A percentile compares a stretch with the other conserved stretches of the same genome.
phyloP scores from a whole-genome alignment of 2,113 vertebrate genomes.

The Anser cygnoides region DNA sequence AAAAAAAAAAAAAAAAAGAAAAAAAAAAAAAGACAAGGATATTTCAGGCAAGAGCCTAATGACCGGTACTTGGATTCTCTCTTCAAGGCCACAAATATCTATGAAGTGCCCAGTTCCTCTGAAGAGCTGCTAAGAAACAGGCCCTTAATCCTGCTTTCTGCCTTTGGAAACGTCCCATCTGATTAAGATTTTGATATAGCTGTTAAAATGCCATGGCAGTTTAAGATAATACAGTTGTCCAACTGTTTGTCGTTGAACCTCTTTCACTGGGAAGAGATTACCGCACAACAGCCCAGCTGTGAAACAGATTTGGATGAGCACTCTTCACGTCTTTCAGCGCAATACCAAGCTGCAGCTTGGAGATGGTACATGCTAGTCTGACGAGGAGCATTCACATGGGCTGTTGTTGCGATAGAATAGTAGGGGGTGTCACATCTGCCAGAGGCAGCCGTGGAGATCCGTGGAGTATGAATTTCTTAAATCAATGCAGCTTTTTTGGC shows the following conservation, averaged over 20 bases:
- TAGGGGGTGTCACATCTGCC: neutral
- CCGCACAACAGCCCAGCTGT: neutral
- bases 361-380: neutral
- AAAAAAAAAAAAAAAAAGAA: neutral
- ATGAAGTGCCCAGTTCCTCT: neutral
- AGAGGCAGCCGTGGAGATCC: neutral
- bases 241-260: neutral
- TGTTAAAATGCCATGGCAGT: neutral
- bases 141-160: neutral
- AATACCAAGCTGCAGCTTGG: neutral
- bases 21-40: neutral
- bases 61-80: neutral
- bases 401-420: neutral
- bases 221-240: neutral
- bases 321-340: neutral
- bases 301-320: neutral
- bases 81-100: slow-evolving; percentile 37
- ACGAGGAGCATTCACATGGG: neutral
- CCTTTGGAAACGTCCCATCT: neutral
- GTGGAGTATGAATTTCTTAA: neutral
- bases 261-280: neutral
- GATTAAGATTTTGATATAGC: neutral
- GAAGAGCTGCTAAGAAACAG: neutral
- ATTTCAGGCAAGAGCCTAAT: slow-evolving; percentile 14
- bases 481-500: neutral